Base-by-base conservation (phyloP, 1,140 invertebrate genomes). In the Lamellibrachia luymesi region DNA sequence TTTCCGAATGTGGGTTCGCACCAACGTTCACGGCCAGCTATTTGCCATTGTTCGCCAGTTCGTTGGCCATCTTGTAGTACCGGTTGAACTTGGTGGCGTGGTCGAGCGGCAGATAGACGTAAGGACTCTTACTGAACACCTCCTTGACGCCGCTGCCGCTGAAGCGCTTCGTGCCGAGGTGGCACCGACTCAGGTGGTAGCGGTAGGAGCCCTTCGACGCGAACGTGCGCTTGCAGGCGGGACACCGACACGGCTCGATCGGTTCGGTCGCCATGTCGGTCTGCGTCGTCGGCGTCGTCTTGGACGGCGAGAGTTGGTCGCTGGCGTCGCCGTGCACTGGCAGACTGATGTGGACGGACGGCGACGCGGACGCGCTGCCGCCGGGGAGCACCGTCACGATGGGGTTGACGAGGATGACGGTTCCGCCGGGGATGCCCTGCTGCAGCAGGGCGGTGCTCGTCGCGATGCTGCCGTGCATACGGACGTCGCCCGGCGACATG, bases 181-280 rank as follows among this genome's bases (percentile, higher is more conserved):
- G 98, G 97, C 99, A 99, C 95, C 99, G 99, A 92, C 98, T 99
- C 93, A 99, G 96, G 95, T 99, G 99, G 96, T 99, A 98, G 94
- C 99, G 97, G 96, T 99, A 99, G 2, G 98, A 98, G 52, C 98
- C 98, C 96, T 99, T 99, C 2, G 98, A 99, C 92, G 98, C 98
- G 96, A 99, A 99, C 13, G 98, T 98, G 27, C 98, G 98, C 96
- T 99, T 98, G 97, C 99, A 99, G 38, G 90, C 90, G 51, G n/a
- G 49, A 91, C 51, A 93, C 51, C 49, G 52, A 51, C 91, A 49
- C 89, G 50, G 80, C 51, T 25, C 64, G 10, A 50, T 25, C 92
- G 52, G 91, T 22, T 93, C 27, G 64, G 52, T 27, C 91, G 51
- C n/a, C 49, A 51, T 50, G 27, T 50, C 22, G 52, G 56, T 7